Conservation (phyloP, 2,113 vertebrate genomes). For the Numida meleagris region DNA sequence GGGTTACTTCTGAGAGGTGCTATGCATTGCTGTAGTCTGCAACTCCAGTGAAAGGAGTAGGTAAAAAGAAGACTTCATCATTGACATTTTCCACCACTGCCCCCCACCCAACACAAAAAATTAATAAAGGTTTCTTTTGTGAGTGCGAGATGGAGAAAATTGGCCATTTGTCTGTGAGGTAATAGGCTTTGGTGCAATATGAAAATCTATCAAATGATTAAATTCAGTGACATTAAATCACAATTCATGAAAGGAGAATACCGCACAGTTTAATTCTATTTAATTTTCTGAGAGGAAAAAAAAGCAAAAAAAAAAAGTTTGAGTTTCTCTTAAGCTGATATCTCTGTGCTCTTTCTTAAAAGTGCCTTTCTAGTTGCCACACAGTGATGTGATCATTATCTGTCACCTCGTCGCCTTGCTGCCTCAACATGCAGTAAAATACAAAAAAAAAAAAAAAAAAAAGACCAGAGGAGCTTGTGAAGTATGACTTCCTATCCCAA, state of each 20-base stretch:
- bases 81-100: background rate
- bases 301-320: slow-evolving; percentile 63
- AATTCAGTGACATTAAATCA: slow-evolving; percentile 70
- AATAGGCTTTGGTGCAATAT: slow-evolving; percentile 72
- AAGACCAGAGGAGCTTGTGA: slow-evolving; percentile 80
- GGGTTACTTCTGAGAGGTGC: background rate
- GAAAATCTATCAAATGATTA: slow-evolving; percentile 76
- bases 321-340: slow-evolving; percentile 80
- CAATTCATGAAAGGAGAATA: slow-evolving; percentile 69
- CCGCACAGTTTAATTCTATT: slow-evolving; percentile 78
- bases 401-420: slow-evolving; percentile 77
- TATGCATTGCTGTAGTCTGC: background rate
- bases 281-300: slow-evolving; percentile 71
- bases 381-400: slow-evolving; percentile 82
- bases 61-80: slow-evolving; percentile 2
- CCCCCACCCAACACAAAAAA: background rate
- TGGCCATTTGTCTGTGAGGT: slow-evolving; percentile 78
- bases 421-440: slow-evolving; percentile 78
- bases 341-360: slow-evolving; percentile 79
- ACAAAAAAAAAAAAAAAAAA: slow-evolving; percentile 55
- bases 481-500: slow-evolving; percentile 85
- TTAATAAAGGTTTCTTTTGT: slow-evolving; percentile 66
- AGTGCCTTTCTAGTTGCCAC: slow-evolving; percentile 82
- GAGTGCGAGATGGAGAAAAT: slow-evolving; percentile 64
- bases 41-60: background rate